Conservation (phyloP, 2,113 vertebrate genomes). For the Coregonus clupeaformis region DNA sequence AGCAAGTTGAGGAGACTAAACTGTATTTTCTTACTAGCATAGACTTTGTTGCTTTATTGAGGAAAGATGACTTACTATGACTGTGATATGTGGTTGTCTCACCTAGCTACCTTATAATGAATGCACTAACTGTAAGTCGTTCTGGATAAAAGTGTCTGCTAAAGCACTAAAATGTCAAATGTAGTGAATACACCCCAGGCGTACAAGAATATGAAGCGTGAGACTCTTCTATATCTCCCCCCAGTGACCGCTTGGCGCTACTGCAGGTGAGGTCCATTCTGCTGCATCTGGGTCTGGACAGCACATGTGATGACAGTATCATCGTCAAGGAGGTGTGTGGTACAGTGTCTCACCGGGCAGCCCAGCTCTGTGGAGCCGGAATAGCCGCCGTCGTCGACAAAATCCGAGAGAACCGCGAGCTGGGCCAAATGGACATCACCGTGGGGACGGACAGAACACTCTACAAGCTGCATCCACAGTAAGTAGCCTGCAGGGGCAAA, state of each 20-base stretch:
- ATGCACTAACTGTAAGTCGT: no score
- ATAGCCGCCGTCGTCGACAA: no score
- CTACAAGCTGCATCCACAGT: constrained; percentile 89
- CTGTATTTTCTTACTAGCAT: no score
- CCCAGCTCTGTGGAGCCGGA: no score
- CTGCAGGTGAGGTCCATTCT: constrained; percentile 48
- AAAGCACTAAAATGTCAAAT: no score
- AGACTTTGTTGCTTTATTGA: no score
- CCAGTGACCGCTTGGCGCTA: constrained; percentile 86
- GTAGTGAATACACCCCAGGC: neutral
- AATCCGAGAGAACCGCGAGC: constrained; percentile 64
- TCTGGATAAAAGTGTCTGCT: no score
- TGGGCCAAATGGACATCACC: constrained; percentile 75
- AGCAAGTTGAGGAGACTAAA: no score
- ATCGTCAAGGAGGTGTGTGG: constrained; percentile 88
- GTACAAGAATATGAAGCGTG: neutral
- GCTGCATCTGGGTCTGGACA: constrained; percentile 49
- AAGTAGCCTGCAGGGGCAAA: constrained; percentile 57
- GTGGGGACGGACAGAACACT: constrained; percentile 86
- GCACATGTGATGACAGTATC: constrained; percentile 90
- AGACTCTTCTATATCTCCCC: constrained; percentile 22
- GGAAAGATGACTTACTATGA: no score
- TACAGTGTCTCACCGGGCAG: constrained; percentile 79
- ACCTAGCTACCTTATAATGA: no score
- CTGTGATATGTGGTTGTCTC: no score